Percentiles rank a stretch among this genome's conserved stretches.
phyloP scores from a whole-genome alignment of 2,113 vertebrate species.

The Xiphophorus couchianus region DNA sequence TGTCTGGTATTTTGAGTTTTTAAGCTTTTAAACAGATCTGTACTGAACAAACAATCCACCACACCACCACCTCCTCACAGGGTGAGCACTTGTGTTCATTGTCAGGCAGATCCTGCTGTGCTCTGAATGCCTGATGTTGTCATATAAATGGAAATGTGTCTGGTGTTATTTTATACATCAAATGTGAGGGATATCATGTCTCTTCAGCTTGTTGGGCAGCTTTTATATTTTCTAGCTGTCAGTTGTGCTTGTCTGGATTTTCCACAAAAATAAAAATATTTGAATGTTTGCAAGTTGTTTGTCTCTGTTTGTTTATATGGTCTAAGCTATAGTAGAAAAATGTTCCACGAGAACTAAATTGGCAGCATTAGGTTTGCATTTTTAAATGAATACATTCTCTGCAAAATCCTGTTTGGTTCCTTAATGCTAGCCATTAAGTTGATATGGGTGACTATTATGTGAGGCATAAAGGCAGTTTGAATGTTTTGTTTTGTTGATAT shows the following conservation, averaged over 20 bases:
- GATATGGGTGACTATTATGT: background rate
- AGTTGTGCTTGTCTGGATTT: constrained; percentile 39
- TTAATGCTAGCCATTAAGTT: background rate
- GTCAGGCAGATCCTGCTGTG: constrained; percentile 5
- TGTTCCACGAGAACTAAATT: background rate
- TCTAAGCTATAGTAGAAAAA: background rate
- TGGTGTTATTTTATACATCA: constrained; percentile 50
- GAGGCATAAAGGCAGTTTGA: too few species aligned
- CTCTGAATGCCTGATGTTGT: constrained; percentile 25
- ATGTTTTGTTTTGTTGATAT: too few species aligned
- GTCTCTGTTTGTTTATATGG: background rate
- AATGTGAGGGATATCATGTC: constrained; percentile 26
- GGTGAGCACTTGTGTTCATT: background rate
- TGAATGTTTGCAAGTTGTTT: constrained; percentile 23
- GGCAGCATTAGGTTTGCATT: too few species aligned
- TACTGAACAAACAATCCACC: background rate
- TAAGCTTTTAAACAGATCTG: constrained; percentile 1
- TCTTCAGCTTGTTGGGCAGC: constrained; percentile 30
- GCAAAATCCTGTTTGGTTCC: background rate
- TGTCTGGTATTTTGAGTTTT: background rate
- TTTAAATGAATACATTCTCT: background rate
- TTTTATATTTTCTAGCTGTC: constrained; percentile 37
- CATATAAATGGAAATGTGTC: constrained; percentile 39
- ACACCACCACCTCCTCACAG: background rate
- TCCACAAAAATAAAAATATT: constrained; percentile 55